Conservation (phyloP, 2,888 invertebrate genomes). For the Thalpophila matura region DNA sequence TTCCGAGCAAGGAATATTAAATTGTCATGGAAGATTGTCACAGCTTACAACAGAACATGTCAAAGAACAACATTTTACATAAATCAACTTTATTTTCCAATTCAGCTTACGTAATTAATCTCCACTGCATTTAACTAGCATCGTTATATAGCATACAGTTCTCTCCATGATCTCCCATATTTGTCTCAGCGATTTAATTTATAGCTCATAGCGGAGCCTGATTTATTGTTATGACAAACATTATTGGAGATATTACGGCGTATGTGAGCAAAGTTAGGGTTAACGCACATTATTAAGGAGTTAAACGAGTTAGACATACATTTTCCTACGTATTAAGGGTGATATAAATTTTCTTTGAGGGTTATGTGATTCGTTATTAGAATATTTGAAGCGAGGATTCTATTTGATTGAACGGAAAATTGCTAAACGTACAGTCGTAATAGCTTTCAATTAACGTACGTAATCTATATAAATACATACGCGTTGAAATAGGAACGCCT, state of each 20-base stretch:
- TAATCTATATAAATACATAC: no score
- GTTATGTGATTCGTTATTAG: background rate
- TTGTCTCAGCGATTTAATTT: constrained; percentile 63
- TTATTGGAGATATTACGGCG: constrained; percentile 40
- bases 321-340: constrained; percentile 13
- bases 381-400: background rate
- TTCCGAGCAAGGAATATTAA: no score
- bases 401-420: background rate
- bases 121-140: background rate
- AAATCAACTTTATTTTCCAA: background rate
- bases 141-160: constrained; percentile 16
- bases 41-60: no score
- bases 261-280: constrained; percentile 40
- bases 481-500: no score
- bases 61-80: no score
- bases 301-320: constrained; percentile 13
- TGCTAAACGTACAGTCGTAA: no score
- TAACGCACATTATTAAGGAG: constrained; percentile 11
- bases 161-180: constrained; percentile 49
- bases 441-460: no score
- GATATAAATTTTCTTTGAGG: constrained; percentile 6
- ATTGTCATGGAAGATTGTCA: no score
- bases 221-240: constrained; percentile 60
- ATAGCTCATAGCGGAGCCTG: constrained; percentile 54
- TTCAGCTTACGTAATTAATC: constrained; percentile 9